A percentile compares a stretch with the other conserved stretches of the same genome.
phyloP scores from a whole-genome alignment of 2,888 invertebrate genomes.

The Melieria picta region DNA sequence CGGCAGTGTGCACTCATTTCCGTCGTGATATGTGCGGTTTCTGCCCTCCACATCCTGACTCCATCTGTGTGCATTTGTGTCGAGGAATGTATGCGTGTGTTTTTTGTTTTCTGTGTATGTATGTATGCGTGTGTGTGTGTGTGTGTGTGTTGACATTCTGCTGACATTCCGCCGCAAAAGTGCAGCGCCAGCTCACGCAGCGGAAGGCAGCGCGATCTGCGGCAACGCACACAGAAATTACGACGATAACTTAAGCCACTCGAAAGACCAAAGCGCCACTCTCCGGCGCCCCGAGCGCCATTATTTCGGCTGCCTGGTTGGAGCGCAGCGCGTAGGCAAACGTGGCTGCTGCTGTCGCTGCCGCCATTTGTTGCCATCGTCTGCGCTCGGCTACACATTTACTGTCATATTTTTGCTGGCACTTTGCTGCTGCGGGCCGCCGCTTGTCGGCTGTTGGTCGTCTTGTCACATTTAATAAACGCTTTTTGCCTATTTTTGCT shows the following conservation, averaged over 20 bases:
- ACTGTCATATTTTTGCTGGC: neutral
- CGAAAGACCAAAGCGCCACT: neutral
- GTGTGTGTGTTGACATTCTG: no score
- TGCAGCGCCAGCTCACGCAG: no score
- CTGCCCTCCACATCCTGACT: neutral
- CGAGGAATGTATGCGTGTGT: neutral
- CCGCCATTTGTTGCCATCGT: neutral
- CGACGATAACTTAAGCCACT: slow-evolving; percentile 4
- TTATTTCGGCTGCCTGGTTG: neutral
- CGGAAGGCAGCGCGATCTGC: no score
- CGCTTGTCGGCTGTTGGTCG: neutral
- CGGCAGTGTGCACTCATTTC: no score
- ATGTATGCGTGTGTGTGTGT: neutral
- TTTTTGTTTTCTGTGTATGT: no score
- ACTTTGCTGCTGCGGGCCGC: neutral
- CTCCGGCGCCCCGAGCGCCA: neutral
- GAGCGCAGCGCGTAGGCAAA: neutral
- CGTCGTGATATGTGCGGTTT: no score
- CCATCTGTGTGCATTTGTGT: neutral
- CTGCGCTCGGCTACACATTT: neutral
- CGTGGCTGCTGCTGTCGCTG: neutral
- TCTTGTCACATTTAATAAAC: slow-evolving; percentile 2
- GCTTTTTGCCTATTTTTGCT: neutral
- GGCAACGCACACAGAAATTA: neutral
- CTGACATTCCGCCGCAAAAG: no score